Conservation (phyloP, 23 tunicate species). For the Styela clava region DNA sequence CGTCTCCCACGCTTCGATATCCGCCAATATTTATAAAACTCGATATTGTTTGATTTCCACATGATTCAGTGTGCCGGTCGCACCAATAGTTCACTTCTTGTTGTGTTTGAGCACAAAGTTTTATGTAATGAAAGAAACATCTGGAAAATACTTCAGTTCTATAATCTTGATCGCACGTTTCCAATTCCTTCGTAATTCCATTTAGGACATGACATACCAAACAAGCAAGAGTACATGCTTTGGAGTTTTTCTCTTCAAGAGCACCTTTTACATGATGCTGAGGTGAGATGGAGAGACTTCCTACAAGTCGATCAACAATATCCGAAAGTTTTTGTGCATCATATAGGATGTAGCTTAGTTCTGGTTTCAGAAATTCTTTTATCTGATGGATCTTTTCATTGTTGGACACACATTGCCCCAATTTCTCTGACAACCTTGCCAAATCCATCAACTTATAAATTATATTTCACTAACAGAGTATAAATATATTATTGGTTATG, state of each 20-base stretch:
- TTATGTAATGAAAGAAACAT: not conserved
- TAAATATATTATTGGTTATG: too few relatives aligned
- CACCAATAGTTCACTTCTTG: not conserved
- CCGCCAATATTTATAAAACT: not conserved
- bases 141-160: not conserved
- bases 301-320: not conserved
- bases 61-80: not conserved
- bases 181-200: not conserved
- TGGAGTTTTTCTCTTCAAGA: not conserved
- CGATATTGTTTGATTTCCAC: not conserved
- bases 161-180: not conserved
- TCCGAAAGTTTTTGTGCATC: not conserved
- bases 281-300: not conserved
- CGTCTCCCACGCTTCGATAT: not conserved
- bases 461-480: not conserved
- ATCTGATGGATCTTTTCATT: not conserved
- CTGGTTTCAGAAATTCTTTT: not conserved
- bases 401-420: not conserved
- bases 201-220: not conserved
- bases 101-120: not conserved
- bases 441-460: not conserved
- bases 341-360: not conserved
- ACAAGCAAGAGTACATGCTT: not conserved
- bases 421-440: not conserved
- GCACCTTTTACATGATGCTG: not conserved